Percentiles rank a stretch among this genome's conserved stretches.
Conservation (phyloP, 2,888 invertebrate species). For the Aspidiotus rigidus region DNA sequence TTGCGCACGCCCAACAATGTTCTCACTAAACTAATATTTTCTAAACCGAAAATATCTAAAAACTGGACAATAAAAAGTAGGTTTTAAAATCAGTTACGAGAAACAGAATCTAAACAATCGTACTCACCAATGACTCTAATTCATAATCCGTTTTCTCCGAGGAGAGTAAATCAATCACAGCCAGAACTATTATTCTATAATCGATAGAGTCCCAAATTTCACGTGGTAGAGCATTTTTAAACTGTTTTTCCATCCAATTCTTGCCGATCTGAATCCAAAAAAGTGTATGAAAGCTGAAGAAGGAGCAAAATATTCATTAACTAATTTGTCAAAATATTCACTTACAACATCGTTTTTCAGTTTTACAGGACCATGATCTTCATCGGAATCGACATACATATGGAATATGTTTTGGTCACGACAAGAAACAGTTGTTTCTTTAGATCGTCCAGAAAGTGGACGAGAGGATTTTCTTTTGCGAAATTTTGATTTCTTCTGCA, state of each 20-base stretch:
- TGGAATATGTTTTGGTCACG: background rate
- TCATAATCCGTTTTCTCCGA: conserved; percentile 4
- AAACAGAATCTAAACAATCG: background rate
- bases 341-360: background rate
- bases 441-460: no score
- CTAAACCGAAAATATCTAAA: conserved; percentile 8
- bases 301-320: no score
- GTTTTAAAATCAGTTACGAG: no score
- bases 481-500: background rate
- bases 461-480: background rate
- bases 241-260: conserved; percentile 28
- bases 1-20: conserved; percentile 56
- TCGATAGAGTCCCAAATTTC: conserved; percentile 10
- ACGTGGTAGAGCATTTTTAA: conserved; percentile 10
- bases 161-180: conserved; percentile 10
- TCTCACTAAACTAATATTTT: conserved; percentile 49
- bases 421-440: background rate
- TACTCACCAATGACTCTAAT: conserved; percentile 8
- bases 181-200: conserved; percentile 15
- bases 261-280: conserved; percentile 16
- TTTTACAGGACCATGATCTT: no score
- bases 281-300: no score
- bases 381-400: background rate
- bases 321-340: background rate
- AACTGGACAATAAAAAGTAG: conserved; percentile 10